These are phyloP conservation scores for Spilarctia lutea DNA, from an alignment of 2,888 invertebrate genomes.

Conservation along the genomic window DNA sequence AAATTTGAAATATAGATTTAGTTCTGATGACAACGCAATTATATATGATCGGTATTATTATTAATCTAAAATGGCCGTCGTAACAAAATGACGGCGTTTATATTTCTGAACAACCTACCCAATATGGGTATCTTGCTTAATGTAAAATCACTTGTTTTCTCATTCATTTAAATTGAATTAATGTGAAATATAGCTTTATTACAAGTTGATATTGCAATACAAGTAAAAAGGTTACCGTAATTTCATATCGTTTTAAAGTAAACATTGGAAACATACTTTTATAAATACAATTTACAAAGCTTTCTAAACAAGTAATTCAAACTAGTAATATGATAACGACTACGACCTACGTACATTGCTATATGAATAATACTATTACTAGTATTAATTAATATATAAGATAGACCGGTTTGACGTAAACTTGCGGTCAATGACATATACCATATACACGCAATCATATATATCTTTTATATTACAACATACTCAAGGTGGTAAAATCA, in stretches of 20 bases:
- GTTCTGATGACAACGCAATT: no score
- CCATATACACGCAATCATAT: background rate
- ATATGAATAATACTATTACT: background rate
- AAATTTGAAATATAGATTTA: no score
- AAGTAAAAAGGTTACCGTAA: background rate
- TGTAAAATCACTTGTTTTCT: background rate
- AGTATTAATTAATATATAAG: background rate
- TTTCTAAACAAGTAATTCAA: background rate
- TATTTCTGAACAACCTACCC: no score
- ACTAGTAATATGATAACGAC: background rate
- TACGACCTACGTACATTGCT: background rate
- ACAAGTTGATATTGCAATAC: background rate
- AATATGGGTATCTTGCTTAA: no score
- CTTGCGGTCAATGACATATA: background rate
- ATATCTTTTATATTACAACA: no score
- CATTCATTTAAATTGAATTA: background rate
- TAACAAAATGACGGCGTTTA: no score
- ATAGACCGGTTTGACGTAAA: background rate
- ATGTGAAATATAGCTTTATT: background rate
- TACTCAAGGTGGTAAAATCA: no score
- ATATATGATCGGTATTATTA: no score
- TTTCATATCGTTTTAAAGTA: background rate
- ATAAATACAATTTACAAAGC: background rate
- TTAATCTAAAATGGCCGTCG: no score
- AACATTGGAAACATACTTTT: background rate